These are phyloP conservation scores for Corbicula japonica DNA, from an alignment of 2,888 invertebrate genomes.

Conservation along the genomic window DNA sequence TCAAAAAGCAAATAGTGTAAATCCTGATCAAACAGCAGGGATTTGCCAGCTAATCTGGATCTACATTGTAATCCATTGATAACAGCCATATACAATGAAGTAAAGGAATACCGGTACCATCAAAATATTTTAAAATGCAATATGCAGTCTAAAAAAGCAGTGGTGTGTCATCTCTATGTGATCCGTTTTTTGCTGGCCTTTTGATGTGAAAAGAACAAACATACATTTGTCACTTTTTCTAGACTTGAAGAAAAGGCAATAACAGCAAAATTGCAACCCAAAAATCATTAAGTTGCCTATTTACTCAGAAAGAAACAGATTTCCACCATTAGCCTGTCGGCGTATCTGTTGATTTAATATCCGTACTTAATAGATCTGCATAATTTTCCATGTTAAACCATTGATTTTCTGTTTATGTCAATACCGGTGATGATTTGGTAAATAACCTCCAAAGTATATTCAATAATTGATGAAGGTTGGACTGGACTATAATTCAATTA, in stretches of 20 bases:
- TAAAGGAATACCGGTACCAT: too few species aligned
- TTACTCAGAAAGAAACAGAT: conserved; percentile 44
- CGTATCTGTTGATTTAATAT: conserved; percentile 47
- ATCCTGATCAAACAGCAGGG: too few species aligned
- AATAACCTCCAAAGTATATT: conserved; percentile 40
- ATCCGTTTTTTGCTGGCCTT: too few species aligned
- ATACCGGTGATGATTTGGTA: conserved; percentile 43
- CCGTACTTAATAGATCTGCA: conserved; percentile 44
- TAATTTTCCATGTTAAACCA: conserved; percentile 47
- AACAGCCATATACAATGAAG: too few species aligned
- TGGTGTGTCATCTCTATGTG: too few species aligned
- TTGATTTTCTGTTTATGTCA: conserved; percentile 38
- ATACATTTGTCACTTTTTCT: conserved; percentile 23
- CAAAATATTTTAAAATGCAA: conserved; percentile 6
- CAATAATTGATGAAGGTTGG: conserved; percentile 47
- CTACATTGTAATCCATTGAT: too few species aligned
- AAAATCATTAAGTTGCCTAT: conserved; percentile 37
- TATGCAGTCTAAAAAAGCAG: too few species aligned
- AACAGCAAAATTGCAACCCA: conserved; percentile 37
- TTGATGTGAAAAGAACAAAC: neutral
- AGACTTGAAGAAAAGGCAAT: conserved; percentile 19
- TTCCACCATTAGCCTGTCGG: conserved; percentile 38
- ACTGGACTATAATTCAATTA: conserved; percentile 41
- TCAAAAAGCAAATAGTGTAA: too few species aligned
- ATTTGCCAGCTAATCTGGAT: too few species aligned